Conservation (phyloP, 2,113 vertebrate genomes). For the Hemiscyllium ocellatum region DNA sequence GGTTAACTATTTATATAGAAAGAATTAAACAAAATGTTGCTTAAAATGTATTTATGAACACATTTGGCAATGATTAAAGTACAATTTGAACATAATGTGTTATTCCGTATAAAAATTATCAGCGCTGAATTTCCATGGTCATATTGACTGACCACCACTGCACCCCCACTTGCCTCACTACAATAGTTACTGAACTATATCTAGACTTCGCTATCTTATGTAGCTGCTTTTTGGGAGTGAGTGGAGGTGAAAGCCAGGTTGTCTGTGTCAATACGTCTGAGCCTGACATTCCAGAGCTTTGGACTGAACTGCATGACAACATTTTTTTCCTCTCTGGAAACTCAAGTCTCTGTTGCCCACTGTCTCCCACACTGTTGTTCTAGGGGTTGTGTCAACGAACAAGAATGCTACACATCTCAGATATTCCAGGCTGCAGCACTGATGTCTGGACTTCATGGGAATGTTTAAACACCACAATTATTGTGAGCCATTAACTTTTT, state of each 20-base stretch:
- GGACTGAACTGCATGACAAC: slow-evolving; percentile 49
- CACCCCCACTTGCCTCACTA: neutral
- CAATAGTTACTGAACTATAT: slow-evolving; percentile 1
- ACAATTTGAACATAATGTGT: neutral
- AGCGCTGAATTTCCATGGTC: neutral
- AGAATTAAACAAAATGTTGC: neutral
- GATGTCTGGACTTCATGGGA: slow-evolving; percentile 61
- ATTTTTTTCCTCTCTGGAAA: slow-evolving; percentile 40
- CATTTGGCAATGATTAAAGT: neutral
- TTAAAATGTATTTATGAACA: neutral
- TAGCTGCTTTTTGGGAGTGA: neutral
- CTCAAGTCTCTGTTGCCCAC: slow-evolving; percentile 42
- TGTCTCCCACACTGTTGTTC: slow-evolving; percentile 52
- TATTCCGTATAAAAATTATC: neutral
- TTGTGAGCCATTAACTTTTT: slow-evolving; percentile 52
- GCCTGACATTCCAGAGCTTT: slow-evolving; percentile 44
- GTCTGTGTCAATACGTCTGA: slow-evolving; percentile 42
- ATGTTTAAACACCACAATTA: slow-evolving; percentile 55
- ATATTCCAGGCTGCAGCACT: slow-evolving; percentile 62
- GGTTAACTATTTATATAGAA: neutral
- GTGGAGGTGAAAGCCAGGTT: slow-evolving; percentile 21
- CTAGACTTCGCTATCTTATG: neutral
- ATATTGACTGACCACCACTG: neutral
- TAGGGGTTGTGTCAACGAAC: slow-evolving; percentile 52
- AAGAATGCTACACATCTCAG: slow-evolving; percentile 63